Base-by-base conservation (phyloP, 2,113 vertebrate species). In the Nerophis lumbriciformis region DNA sequence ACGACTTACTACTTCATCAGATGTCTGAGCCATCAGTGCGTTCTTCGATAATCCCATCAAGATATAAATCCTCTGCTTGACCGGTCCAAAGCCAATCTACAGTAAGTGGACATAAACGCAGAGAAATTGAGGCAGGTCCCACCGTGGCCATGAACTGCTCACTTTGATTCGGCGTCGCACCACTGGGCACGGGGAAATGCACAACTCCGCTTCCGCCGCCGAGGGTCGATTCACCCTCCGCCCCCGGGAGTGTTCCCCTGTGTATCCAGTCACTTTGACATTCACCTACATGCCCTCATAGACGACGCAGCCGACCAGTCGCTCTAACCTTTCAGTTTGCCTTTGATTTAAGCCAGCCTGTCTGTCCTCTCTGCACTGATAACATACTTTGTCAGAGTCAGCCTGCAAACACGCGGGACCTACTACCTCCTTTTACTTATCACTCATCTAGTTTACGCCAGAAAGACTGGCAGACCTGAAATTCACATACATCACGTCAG, bases 251-350 rank as follows among this genome's bases (percentile, higher is more conserved):
- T 58, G 54, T 68, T 73, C 59, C 67, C 62, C 52, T 81, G 69
- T 81, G 78, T 87, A 81, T 77, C 71, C 47, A 57, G 16, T 59
- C 57, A 66, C 73, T 83, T 67, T 86, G 79, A 83, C 84, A 85
- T 82, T 87, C 79, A 85, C 83, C 82, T 75, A 59, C 58, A 71
- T 74, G 68, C 70, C 75, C 69, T 81, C 56, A 19, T 35, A 60
- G 73, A 72, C 58, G 37, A 70, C 73, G 76, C 63, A 81, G 71
- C 79, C 81, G 71, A 77, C 77, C 78, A 68, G 81, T 73, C 59
- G 65, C 71, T 72, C 47, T 85, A 83, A 87, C 85, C 86, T 88
- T 89, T 86, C 16, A 76, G 77, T 82, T 28, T 72, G 74, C 74
- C 75, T 67, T 64, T 79, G 78, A 85, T 83, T 87, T 86, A 56